phyloP scores from a whole-genome alignment of 2,888 invertebrate species.

The Apomyelois bistriatella region DNA sequence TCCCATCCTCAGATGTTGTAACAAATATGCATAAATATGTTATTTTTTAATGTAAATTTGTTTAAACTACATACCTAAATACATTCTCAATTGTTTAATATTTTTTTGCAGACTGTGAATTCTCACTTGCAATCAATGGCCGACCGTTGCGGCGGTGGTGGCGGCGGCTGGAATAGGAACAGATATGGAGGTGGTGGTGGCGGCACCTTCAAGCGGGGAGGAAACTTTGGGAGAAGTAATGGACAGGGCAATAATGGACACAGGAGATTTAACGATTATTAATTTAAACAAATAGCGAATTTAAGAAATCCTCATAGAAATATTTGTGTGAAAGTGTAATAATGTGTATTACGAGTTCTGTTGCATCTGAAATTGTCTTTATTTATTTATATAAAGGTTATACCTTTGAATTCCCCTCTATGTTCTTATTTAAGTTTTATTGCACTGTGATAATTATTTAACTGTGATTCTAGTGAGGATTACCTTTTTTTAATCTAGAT shows the following conservation, averaged over 20 bases:
- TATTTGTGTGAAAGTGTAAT: constrained; percentile 52
- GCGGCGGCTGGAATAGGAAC: constrained; percentile 79
- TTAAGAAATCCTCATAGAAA: constrained; percentile 65
- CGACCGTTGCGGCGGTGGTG: constrained; percentile 82
- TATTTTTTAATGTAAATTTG: background rate
- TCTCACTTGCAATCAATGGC: constrained; percentile 92
- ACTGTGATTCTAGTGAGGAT: constrained; percentile 61
- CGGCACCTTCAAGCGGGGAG: constrained; percentile 72
- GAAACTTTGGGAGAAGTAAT: constrained; percentile 64
- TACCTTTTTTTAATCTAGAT: constrained; percentile 32
- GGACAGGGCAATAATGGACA: constrained; percentile 62
- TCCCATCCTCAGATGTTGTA: constrained; percentile 87
- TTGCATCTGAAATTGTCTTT: constrained; percentile 42
- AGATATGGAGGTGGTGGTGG: constrained; percentile 72
- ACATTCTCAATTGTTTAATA: constrained; percentile 9
- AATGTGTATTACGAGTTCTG: constrained; percentile 25
- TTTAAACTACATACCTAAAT: no score
- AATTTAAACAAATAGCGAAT: constrained; percentile 29
- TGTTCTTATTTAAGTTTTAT: constrained; percentile 38
- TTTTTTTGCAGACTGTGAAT: constrained; percentile 85
- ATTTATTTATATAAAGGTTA: constrained; percentile 43
- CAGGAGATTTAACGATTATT: constrained; percentile 70
- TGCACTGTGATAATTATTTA: constrained; percentile 74
- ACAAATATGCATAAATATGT: constrained; percentile 44
- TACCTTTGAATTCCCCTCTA: constrained; percentile 31